Conservation (phyloP, 2,888 invertebrate genomes). For the Eremobia ochroleuca region DNA sequence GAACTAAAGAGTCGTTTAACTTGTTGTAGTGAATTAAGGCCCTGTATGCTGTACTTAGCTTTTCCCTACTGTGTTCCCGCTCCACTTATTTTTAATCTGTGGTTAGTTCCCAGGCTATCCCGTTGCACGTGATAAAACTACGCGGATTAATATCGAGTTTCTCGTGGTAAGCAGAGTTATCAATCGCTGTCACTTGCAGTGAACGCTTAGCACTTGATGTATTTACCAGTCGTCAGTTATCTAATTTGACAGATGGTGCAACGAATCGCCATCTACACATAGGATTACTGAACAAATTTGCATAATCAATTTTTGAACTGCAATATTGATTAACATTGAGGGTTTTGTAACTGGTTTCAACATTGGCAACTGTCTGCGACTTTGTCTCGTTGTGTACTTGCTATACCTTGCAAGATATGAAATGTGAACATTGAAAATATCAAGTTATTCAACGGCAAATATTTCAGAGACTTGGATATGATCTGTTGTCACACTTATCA, state of each 20-base stretch:
- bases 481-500: not conserved
- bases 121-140: not conserved
- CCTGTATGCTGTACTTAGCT: not conserved
- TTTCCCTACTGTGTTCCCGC: not conserved
- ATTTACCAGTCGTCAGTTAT: not conserved
- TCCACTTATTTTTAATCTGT: not conserved
- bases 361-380: constrained; percentile 6
- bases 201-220: constrained; percentile 6
- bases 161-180: constrained; percentile 17
- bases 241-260: constrained; percentile 22
- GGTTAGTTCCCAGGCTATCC: constrained; percentile 10
- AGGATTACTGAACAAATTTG: constrained; percentile 27
- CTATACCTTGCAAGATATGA: not conserved
- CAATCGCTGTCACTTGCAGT: constrained; percentile 7
- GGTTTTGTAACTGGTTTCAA: constrained; percentile 26
- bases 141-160: not conserved
- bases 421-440: not conserved
- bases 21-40: too few species aligned
- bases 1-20: too few species aligned
- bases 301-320: constrained; percentile 9
- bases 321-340: constrained; percentile 28
- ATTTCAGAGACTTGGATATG: not conserved
- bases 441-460: not conserved
- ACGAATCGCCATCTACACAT: constrained; percentile 9
- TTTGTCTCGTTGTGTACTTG: not conserved